Base-by-base conservation (phyloP, 2,888 invertebrate genomes). In the Branchipolynoe longqiensis region DNA sequence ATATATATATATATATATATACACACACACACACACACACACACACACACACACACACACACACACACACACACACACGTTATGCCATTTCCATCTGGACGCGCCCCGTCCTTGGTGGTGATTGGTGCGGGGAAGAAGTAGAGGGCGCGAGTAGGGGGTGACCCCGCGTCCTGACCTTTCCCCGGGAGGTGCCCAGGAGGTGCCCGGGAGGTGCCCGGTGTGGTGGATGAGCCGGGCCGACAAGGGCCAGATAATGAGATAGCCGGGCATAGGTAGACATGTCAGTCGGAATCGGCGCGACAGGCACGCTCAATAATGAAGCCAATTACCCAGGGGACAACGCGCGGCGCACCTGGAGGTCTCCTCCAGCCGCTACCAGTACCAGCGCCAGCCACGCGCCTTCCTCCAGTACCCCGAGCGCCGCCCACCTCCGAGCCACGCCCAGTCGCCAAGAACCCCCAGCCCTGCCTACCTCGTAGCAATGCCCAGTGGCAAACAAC, bases 241-340 rank as follows among this genome's bases (percentile, higher is more conserved):
- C 14, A 14, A 58, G 18, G 18, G 33, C 62, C 69, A 69, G 69
- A 38, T 69, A 69, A 69, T 69, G 69, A 69, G 69, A 69, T 69
- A 69, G 4, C 69, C 25, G 69, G 69, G 33, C 69, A 69, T 38
- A 69, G 69, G 69, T 69, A 69, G 69, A 69, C 69, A 69, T 69
- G 69, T 33, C 69, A 22, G 33, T 22, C 38, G 38, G 69, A 69
- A 69, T 69, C 36, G 36, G 14, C 8, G 69, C 22, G 69, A 69
- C 69, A 69, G 38, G 36, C 69, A 33, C 36, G 36, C 69, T 69
- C 36, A 12, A 69, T 69, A 69, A 69, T 36, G 69, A 69, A 69
- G 69, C 69, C 69, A 69, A 69, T 69, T 69, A 69, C 69, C 69
- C 38, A n/a, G 38, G 38, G 69, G 36, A 69, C 69, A 69, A 69